Evolutionary conservation across 2,888 invertebrate genomes (phyloP).

Genomic region (Lottia scabra): DNA sequence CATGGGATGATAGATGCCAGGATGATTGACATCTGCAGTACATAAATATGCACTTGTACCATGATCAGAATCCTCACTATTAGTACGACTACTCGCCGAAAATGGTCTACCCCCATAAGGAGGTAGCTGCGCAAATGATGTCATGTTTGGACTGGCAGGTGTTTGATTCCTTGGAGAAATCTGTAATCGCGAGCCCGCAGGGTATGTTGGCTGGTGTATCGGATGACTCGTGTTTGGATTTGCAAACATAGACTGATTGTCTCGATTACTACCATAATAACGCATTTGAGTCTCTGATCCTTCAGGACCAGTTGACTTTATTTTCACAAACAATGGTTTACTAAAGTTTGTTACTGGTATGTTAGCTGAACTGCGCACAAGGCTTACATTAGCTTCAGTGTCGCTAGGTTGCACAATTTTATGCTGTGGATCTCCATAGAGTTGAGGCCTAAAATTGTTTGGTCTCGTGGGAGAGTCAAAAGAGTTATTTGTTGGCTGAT

Average conservation of each 20-base stretch:
- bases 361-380: neutral
- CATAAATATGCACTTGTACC: conserved; percentile 23
- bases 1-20: conserved; percentile 24
- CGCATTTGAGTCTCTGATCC: conserved; percentile 10
- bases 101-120: neutral
- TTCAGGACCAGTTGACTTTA: conserved; percentile 21
- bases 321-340: conserved; percentile 26
- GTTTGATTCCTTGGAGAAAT: neutral
- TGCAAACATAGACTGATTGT: neutral
- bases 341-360: conserved; percentile 11
- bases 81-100: conserved; percentile 6
- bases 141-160: neutral
- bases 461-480: neutral
- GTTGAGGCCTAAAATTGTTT: neutral
- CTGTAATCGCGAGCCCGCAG: neutral
- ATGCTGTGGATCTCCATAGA: too few species aligned
- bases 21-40: conserved; percentile 28
- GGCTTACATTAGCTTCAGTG: neutral
- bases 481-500: conserved; percentile 8
- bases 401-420: too few species aligned
- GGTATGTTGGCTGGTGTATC: neutral
- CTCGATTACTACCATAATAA: conserved; percentile 14
- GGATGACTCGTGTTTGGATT: conserved; percentile 7
- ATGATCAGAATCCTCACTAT: conserved; percentile 29
- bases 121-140: neutral